Evolutionary conservation across 2,797 vertebrate genomes (phyloP), one percentile per base, ranked within the genome.

Genomic region (Borostomias antarcticus): DNA sequence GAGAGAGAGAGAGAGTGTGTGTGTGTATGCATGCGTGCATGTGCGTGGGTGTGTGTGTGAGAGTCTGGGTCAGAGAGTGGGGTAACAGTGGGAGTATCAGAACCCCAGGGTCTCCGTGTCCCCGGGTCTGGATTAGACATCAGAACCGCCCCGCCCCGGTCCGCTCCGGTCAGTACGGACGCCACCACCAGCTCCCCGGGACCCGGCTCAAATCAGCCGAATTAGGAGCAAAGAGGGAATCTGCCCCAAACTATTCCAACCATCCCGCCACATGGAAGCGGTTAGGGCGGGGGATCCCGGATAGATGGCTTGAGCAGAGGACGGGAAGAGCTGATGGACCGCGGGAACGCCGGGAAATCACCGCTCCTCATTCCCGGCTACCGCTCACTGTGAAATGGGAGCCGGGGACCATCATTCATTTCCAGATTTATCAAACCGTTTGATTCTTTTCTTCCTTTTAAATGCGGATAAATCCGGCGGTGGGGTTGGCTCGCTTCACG

Each of bases 141-240:
- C 60, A 58, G 45, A 33, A 15, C 60, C 23, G 19, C 26, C 47
- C 1, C 15, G 37, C 2, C 11, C 35, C n/a, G 9, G 52, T n/a
- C 37, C 13, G 1, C 37, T 15, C 37, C 35, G 7, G 7, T 29
- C 45, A 25, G 8, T n/a, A 15, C n/a, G 28, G 8, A 10, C 33
- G 10, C 56, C 43, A 56, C 57, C 37, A 52, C 62, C 65, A 63
- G 67, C 69, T 64, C 72, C 73, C 78, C 64, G 60, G 11, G n/a
- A 13, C 15, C 64, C 68, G 57, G 74, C 58, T 81, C 64, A 81
- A 82, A 82, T 77, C 77, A 70, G 73, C 61, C 66, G 66, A 75
- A 78, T 77, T 78, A 84, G 75, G 78, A 83, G 80, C 70, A 75
- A 74, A 82, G 77, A 77, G 83, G 75, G 76, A 83, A 81, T 83